Base-by-base conservation (phyloP, 2,888 invertebrate genomes). In the Drosophila borborema region DNA sequence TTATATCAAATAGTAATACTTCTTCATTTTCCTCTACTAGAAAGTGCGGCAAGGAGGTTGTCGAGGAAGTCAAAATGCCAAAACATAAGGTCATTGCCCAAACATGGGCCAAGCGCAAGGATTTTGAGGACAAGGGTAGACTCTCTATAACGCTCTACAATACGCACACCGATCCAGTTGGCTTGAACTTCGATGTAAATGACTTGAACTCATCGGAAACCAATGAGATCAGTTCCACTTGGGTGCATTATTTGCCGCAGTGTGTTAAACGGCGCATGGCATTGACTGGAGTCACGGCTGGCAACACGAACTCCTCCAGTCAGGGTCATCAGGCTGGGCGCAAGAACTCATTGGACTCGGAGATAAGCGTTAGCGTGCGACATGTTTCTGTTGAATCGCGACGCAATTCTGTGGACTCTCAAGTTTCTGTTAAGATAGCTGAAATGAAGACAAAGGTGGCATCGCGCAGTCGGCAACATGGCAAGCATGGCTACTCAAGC, bases 81-180 rank as follows among this genome's bases (percentile, higher is more conserved):
- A 98, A 98, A 90, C 98, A 98, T 93, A 97, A 97, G 93, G 95
- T 98, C 55, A 98, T 99, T 64, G 97, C 98, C 23, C 96, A 97
- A 92, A 98, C 97, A 0, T 99, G 97, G 94, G 96, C 97, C 0
- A 97, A 97, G 66, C 95, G 98, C 48, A 96, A 97, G 84, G 96
- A 97, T 89, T 95, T 98, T 88, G 96, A 97, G 79, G 96, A 96
- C 89, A 96, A 96, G 80, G 98, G 97, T 9, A 94, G 97, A 14
- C 94, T 98, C 51, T 98, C 98, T 51, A 96, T 98, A 90, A 97
- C 97, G 77, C 96, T 98, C 77, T 96, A 96, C 74, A 97, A 97
- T 79, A 96, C 96, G 5, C 96, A 98, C 82, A 97, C 97, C 74
- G 99, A 99, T 94, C 99, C 99, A 12, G 96, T 98, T 12, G 97